These are phyloP conservation scores for Puntigrus tetrazona DNA, from an alignment of 2,113 vertebrate species.

Conservation along the genomic window DNA sequence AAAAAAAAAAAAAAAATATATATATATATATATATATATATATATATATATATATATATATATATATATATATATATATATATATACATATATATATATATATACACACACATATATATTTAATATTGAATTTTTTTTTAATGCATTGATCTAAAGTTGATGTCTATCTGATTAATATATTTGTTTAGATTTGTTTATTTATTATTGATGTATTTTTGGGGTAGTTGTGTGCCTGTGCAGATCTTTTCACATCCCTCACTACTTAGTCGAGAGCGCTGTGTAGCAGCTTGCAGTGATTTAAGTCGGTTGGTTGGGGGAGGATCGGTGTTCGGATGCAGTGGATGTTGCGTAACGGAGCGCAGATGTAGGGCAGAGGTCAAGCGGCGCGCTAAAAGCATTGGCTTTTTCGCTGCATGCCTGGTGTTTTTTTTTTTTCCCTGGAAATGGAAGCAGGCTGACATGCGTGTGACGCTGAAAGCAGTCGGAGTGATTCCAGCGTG, in stretches of 20 bases:
- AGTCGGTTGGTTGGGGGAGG: background rate
- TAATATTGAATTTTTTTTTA: no score
- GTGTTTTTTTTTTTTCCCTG: background rate
- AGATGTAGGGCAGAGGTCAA: constrained; percentile 58
- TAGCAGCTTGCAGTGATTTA: background rate
- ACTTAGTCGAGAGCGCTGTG: background rate
- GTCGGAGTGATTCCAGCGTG: background rate
- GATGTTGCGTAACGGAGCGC: constrained; percentile 63
- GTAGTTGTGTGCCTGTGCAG: background rate
- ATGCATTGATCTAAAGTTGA: no score
- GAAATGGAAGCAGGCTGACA: background rate
- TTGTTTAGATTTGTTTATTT: no score
- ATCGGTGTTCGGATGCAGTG: background rate
- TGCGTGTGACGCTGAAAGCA: background rate
- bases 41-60: no score
- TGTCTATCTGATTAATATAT: no score
- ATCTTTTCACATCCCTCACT: background rate
- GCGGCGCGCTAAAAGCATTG: constrained; percentile 47
- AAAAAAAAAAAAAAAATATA: no score
- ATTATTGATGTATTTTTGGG: background rate
- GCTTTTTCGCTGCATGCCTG: background rate
- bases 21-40: no score
- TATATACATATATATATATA: no score
- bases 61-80: no score
- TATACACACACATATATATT: no score